Base-by-base conservation (phyloP, 2,888 invertebrate genomes). In the Lasioglossum pauxillum region DNA sequence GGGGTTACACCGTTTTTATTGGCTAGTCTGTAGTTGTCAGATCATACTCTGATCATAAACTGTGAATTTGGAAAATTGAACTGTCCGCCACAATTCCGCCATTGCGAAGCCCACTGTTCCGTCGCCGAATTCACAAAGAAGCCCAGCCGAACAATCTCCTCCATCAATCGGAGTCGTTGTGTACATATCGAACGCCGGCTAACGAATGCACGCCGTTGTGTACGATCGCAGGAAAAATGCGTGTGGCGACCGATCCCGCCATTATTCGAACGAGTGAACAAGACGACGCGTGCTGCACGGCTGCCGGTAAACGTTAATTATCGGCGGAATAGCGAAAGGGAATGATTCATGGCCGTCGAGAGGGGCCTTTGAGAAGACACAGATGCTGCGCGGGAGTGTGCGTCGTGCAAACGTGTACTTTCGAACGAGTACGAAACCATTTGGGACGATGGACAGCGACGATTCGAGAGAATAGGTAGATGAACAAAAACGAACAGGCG, bases 221-320 rank as follows among this genome's bases (percentile, higher is more conserved):
- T 35, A n/a, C 69, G 69, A 38, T 23, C 69, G 38, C 10, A 69
- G 38, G 38, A 69, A 69, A 69, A 69, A 69, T 23, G 38, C 35
- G 35, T 19, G 35, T 10, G 35, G 27, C 60, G 14, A n/a, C 60
- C 60, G 2, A 2, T 14, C 31, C 23, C 69, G 60, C 44, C 78
- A 82, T 85, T 86, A 86, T 86, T 84, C 84, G 79, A 76, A 67
- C 80, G 84, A 72, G 31, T 67, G 83, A 86, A 85, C 90, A 85
- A 89, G 85, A 87, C 89, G 89, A 88, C 89, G 89, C 85, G 90
- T 73, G 85, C 2, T 53, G 10, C 83, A 83, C 82, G 73, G 74
- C 67, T 74, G 67, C 78, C 80, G 85, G 88, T 90, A 85, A 88
- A 80, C 90, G 87, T 90, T 92, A 92, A 92, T 92, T 92, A 90